Base-by-base conservation (phyloP, 2,113 vertebrate genomes). In the Gadus chalcogrammus region DNA sequence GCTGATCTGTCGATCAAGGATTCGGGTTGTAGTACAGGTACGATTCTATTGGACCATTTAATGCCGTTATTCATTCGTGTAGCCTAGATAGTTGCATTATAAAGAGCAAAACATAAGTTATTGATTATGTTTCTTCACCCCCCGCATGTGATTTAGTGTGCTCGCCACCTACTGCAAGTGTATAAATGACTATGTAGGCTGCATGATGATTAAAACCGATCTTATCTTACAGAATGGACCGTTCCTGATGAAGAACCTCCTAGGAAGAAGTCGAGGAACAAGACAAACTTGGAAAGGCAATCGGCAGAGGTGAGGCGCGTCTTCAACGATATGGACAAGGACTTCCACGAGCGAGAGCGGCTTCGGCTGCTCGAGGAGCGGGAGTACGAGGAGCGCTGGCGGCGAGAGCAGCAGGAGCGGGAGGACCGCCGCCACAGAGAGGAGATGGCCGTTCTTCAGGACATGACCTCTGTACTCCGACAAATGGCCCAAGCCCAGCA, bases 401-500 rank as follows among this genome's bases (percentile, higher is more conserved):
- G 60, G 60, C n/a, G 60, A 18, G 60, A 61, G 20, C n/a, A 17
- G 16, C 18, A 20, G 60, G 60, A 12, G 20, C 17, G 20, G 4
- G 20, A 61, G 60, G 17, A 17, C 9, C 60, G 9, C 0, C 31
- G 4, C 4, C 31, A 7, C 4, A 35, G 31, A 35, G 31, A 4
- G 60, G 60, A 61, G 60, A 61, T 61, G 60, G 18, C 60, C 17
- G 17, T 22, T 27, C 18, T 70, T 59, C 69, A 65, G 64, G 64
- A 65, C 35, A n/a, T 65, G 64, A 65, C 64, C 20, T 61, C 60
- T n/a, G 3, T 20, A 20, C 60, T 20, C 60, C 60, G 60, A 22
- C 60, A 61, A n/a, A 20, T 61, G 60, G 60, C 20, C 31, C 31
- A 35, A 7, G 31, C 31, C 31, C 31, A 35, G 17, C 60, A 61